Evolutionary conservation across 2,113 vertebrate species (phyloP).

Genomic region (Aptenodytes forsteri): DNA sequence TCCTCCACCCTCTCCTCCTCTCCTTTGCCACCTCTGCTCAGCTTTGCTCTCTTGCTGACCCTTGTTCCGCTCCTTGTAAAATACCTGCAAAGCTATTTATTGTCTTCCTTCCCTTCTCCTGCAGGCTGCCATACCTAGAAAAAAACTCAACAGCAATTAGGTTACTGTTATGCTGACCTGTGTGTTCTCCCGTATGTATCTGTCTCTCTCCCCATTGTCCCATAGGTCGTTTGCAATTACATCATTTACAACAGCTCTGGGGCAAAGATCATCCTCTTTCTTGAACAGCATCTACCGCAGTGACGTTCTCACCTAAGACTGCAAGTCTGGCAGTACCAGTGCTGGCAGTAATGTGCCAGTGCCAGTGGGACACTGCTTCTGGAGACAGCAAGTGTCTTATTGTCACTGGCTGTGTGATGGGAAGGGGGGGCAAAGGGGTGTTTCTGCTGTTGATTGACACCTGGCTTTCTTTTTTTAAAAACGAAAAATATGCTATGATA

Average conservation of each 20-base stretch:
- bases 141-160: not conserved
- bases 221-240: not conserved
- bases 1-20: not conserved
- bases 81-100: not conserved
- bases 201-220: not conserved
- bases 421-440: not conserved
- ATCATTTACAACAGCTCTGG: not conserved
- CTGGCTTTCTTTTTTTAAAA: not conserved
- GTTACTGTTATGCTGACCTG: not conserved
- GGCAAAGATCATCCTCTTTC: not conserved
- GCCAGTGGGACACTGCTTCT: not conserved
- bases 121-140: not conserved
- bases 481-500: not conserved
- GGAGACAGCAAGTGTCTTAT: rapidly evolving
- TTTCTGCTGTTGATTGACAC: not conserved
- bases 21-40: not conserved
- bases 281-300: not conserved
- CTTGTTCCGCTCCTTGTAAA: not conserved
- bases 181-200: not conserved
- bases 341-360: not conserved
- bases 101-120: not conserved
- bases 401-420: not conserved
- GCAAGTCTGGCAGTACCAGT: not conserved
- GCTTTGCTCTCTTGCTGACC: not conserved
- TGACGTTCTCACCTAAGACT: not conserved